These are phyloP conservation scores for Trichopria drosophilae DNA, from an alignment of 2,888 invertebrate genomes.

Conservation along the genomic window DNA sequence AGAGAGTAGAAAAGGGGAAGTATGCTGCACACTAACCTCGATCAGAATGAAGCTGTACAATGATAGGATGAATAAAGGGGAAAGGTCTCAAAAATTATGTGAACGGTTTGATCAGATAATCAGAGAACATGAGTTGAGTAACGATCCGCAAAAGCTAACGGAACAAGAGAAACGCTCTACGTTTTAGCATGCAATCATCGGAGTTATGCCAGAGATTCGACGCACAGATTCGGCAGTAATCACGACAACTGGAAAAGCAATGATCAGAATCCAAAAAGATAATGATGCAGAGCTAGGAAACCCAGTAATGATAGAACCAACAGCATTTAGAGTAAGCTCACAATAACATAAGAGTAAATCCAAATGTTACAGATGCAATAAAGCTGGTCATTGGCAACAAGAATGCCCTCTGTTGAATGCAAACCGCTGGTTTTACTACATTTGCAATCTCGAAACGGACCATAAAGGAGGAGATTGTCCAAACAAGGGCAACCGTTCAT, in stretches of 20 bases:
- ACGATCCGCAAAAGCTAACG: too few species aligned
- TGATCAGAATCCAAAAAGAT: conserved; percentile 26
- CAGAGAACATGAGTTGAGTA: too few species aligned
- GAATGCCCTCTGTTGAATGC: conserved; percentile 8
- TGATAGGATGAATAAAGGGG: conserved; percentile 20
- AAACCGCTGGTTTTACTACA: conserved; percentile 12
- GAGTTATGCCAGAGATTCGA: too few species aligned
- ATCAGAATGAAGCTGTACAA: too few species aligned
- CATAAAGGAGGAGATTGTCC: conserved; percentile 21
- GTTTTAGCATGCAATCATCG: too few species aligned
- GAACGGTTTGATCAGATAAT: conserved; percentile 30
- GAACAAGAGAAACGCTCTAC: too few species aligned
- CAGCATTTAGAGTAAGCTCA: conserved; percentile 12
- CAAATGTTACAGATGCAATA: conserved; percentile 30
- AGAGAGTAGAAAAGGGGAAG: too few species aligned
- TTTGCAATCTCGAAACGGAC: conserved; percentile 10
- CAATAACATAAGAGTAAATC: neutral
- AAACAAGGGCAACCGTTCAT: neutral
- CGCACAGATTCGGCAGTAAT: too few species aligned
- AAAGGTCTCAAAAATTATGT: conserved; percentile 25
- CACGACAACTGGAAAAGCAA: conserved; percentile 24
- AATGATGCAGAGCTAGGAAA: conserved; percentile 15
- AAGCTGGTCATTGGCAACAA: conserved; percentile 19
- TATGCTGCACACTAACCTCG: too few species aligned
- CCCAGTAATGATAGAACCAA: conserved; percentile 14